Percentiles rank a stretch among this genome's conserved stretches.
phyloP scores from a whole-genome alignment of 2,797 vertebrate species.

The Dipus sagitta region DNA sequence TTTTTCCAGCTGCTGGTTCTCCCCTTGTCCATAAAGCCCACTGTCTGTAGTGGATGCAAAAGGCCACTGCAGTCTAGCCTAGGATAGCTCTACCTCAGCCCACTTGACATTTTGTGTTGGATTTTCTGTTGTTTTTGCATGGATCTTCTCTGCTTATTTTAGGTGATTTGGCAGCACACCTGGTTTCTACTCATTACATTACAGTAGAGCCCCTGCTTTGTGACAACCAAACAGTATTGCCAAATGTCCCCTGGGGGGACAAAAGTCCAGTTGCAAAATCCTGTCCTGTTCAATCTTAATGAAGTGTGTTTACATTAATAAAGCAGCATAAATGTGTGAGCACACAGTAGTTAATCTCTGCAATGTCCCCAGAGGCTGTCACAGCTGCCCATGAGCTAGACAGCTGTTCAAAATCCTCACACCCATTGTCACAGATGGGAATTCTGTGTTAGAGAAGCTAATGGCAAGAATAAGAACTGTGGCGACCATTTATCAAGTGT shows the following conservation, averaged over 20 bases:
- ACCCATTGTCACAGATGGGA: background rate
- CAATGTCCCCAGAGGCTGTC: background rate
- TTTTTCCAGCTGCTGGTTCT: background rate
- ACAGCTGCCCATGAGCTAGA: background rate
- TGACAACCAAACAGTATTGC: background rate
- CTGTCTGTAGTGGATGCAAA: background rate
- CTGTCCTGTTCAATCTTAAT: background rate
- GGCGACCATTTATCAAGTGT: constrained; percentile 38
- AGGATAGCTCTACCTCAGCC: background rate
- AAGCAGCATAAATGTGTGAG: background rate
- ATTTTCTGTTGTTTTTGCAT: background rate
- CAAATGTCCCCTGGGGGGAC: background rate
- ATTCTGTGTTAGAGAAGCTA: constrained; percentile 8
- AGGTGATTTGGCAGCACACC: background rate
- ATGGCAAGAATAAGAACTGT: background rate
- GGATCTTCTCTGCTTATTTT: background rate
- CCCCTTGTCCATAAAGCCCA: background rate
- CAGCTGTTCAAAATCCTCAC: background rate
- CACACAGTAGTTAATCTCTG: background rate
- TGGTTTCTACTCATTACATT: background rate
- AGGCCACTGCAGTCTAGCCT: background rate
- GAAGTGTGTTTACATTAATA: background rate
- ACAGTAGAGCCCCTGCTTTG: background rate
- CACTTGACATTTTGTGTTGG: background rate
- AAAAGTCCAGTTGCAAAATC: background rate